phyloP scores from a whole-genome alignment of 2,797 vertebrate genomes.

The Tragelaphus eurycerus region DNA sequence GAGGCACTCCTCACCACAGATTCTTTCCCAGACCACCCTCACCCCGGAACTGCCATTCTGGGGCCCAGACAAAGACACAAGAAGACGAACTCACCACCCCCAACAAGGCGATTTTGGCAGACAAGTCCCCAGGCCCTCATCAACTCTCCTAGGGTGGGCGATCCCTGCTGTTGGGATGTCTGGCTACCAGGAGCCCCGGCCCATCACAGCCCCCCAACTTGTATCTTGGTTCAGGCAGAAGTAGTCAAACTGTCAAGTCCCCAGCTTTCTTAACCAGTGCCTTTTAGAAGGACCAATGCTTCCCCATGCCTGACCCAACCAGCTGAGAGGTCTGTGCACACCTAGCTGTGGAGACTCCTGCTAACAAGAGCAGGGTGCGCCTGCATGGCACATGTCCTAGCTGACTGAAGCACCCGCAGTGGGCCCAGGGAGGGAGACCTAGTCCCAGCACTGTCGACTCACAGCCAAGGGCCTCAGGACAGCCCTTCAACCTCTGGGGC shows the following conservation, averaged over 20 bases:
- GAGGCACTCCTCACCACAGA: not conserved
- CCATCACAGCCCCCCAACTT: not conserved
- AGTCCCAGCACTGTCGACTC: not conserved
- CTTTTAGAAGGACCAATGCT: not conserved
- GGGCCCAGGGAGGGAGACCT: not conserved
- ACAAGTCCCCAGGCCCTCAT: not conserved
- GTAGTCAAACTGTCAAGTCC: not conserved
- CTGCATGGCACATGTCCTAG: not conserved
- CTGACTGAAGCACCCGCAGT: not conserved
- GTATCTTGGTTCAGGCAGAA: not conserved
- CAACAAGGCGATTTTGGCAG: not conserved
- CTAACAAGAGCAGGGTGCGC: not conserved
- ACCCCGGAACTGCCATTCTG: not conserved
- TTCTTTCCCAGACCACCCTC: not conserved
- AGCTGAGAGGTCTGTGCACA: not conserved
- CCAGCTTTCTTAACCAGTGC: not conserved
- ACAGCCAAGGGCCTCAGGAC: not conserved
- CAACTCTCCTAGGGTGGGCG: not conserved
- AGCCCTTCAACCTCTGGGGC: not conserved
- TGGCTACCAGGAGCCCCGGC: not conserved
- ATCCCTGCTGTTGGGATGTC: not conserved
- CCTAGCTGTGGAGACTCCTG: not conserved
- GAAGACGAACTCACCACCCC: not conserved
- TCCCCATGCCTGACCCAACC: not conserved
- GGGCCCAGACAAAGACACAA: not conserved